Evolutionary conservation across 2,113 vertebrate genomes (phyloP), one percentile per base, ranked within the genome.

Genomic region (Steatornis caripensis): DNA sequence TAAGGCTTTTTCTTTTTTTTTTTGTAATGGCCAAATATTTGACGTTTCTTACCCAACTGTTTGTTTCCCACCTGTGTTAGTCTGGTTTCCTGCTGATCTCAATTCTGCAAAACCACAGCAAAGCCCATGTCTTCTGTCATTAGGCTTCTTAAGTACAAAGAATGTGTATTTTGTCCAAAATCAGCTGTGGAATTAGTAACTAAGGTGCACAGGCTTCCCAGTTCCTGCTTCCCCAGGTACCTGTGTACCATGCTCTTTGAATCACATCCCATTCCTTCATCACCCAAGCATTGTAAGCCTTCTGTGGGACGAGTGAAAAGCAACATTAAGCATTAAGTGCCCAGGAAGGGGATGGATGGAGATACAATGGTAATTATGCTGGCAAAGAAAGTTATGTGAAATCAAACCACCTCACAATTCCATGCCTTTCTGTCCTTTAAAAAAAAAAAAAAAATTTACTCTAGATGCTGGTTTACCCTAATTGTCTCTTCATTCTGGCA

Each of bases 401-500:
- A 62, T 37, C 71, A 70, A 83, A 90, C 69, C 95, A 48, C 65
- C 43, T 92, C 66, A 60, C 0, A 8, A 48, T 70, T 70, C 80
- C 55, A 5, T 32, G 78, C 30, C 39, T 93, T 72, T 53, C 75
- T 55, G 36, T 80, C 68, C 84, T 84, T 91, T 27, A 22, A 80
- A 62, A 53, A 49, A 51, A 74, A 23, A 53, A 48, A 88, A 37
- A n/a, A n/a, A n/a, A n/a, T n/a, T n/a, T 34, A 18, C 61, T 39
- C 51, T 41, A 79, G 54, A 20, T 96, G 92, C 54, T 3, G 4
- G 27, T 76, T 77, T 34, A 46, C 46, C 61, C 72, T 95, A 93
- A 93, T 65, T 94, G 93, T 58, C 89, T 84, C 85, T 87, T 91
- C 69, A 15, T 60, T 87, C 93, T 69, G 80, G 87, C 61, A 23